Conservation (phyloP, 2,797 vertebrate species). For the Dicrostonyx torquatus region DNA sequence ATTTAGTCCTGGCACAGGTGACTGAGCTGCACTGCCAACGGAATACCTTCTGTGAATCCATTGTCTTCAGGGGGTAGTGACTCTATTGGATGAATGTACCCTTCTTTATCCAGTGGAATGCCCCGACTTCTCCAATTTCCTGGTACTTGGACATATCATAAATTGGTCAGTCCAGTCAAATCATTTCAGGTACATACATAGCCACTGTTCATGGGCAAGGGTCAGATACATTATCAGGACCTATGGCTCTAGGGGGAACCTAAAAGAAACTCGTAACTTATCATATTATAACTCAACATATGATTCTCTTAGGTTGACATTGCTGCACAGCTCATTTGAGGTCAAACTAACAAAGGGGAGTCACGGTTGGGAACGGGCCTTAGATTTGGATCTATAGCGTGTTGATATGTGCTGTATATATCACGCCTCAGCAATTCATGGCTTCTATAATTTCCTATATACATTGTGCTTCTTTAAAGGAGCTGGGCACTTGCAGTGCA, state of each 20-base stretch:
- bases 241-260: slow-evolving; percentile 50
- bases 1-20: slow-evolving; percentile 69
- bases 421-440: neutral
- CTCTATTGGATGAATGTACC: slow-evolving; percentile 69
- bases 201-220: slow-evolving; percentile 47
- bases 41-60: slow-evolving; percentile 72
- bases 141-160: slow-evolving; percentile 57
- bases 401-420: neutral
- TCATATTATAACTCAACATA: neutral
- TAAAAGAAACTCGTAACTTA: neutral
- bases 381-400: neutral
- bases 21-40: slow-evolving; percentile 74
- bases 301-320: slow-evolving; percentile 47
- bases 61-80: slow-evolving; percentile 71
- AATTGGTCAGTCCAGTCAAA: slow-evolving; percentile 74
- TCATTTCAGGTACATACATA: slow-evolving; percentile 59
- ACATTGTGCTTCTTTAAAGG: neutral
- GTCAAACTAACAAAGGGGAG: slow-evolving; percentile 46
- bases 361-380: neutral
- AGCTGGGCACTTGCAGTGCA: neutral
- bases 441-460: neutral
- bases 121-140: slow-evolving; percentile 57
- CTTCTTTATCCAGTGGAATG: slow-evolving; percentile 37
- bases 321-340: neutral
- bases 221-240: slow-evolving; percentile 68